Evolutionary conservation across 2,888 invertebrate species (phyloP), one percentile per base, ranked within the genome.

Genomic region (Rotaria socialis): DNA sequence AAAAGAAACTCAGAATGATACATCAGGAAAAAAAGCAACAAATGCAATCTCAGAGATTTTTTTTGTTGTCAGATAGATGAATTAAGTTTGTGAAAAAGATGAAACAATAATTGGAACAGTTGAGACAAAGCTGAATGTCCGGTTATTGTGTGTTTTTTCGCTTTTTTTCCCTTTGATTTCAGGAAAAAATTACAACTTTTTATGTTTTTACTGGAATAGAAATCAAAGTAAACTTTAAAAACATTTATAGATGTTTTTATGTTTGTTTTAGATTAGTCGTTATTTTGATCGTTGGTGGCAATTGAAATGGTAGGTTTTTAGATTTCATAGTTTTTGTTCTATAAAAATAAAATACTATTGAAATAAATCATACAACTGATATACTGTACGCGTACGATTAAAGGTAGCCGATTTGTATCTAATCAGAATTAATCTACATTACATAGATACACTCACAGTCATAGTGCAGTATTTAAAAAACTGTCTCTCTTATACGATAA

Each of bases 21-120:
- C 67, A 35, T 14, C 16, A 27, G 35, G 16, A 35, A 67, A 35
- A 16, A 5, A 67, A 16, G 35, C 50, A 8, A n/a, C n/a, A 14
- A 35, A 55, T 19, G 35, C 67, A 5, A 67, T 67, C 16, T 16
- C 35, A 27, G 67, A 14, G 19, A n/a, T 41, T 60, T 35, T 60
- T 35, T 67, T 27, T 67, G 35, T 67, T 67, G 67, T 67, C 67
- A 67, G 67, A 67, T 67, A 67, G 35, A 67, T 67, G 35, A 19
- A 7, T 35, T 4, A 16, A 19, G 10, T 67, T 35, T 67, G 35
- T 67, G 67, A 67, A 16, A 16, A 67, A 19, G 14, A 67, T 35
- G 14, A 35, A 67, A 27, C 67, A 67, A 67, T 67, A 35, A 67
- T 67, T 67, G 67, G 67, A 67, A 67, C 67, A 67, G 67, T 67